These are phyloP conservation scores for Drosophila jambulina DNA, from an alignment of 1,140 invertebrate species.

Conservation along the genomic window DNA sequence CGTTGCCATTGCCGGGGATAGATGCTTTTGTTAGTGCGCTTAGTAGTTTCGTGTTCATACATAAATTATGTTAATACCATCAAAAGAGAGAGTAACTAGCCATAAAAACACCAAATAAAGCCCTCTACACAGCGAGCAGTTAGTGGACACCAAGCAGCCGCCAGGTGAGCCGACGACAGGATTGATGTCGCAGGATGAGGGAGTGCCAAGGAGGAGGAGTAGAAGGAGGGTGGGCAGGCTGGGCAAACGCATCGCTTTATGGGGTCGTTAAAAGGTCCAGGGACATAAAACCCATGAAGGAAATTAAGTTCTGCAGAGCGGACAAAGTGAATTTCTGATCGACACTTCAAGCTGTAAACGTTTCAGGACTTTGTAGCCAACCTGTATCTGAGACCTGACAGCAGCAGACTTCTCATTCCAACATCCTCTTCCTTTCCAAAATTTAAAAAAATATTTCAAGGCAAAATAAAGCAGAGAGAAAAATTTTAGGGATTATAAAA, in stretches of 20 bases:
- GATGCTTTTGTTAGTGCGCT: conserved; percentile 63
- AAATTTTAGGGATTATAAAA: no score
- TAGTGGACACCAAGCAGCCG: conserved; percentile 28
- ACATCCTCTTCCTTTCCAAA: no score
- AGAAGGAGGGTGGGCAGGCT: background rate
- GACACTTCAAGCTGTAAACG: conserved; percentile 31
- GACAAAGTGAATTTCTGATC: conserved; percentile 50
- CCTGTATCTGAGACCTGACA: conserved; percentile 8
- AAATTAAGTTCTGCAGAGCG: conserved; percentile 62
- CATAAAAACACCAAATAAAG: conserved; percentile 75
- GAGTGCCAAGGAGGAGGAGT: background rate
- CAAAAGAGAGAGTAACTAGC: conserved; percentile 74
- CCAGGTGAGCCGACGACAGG: conserved; percentile 27
- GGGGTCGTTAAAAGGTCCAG: conserved; percentile 70
- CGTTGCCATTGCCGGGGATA: background rate
- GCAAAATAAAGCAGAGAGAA: background rate
- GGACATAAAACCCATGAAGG: conserved; percentile 65
- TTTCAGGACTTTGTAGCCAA: conserved; percentile 11
- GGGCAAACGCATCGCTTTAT: conserved; percentile 64
- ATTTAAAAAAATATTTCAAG: background rate
- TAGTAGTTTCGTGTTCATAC: conserved; percentile 78
- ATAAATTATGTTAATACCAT: conserved; percentile 82
- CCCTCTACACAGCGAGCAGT: conserved; percentile 39
- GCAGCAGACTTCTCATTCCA: background rate
- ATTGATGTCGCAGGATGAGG: background rate